Evolutionary conservation across 2,797 vertebrate species (phyloP), one percentile per base, ranked within the genome.

Genomic region (Lophius americanus): DNA sequence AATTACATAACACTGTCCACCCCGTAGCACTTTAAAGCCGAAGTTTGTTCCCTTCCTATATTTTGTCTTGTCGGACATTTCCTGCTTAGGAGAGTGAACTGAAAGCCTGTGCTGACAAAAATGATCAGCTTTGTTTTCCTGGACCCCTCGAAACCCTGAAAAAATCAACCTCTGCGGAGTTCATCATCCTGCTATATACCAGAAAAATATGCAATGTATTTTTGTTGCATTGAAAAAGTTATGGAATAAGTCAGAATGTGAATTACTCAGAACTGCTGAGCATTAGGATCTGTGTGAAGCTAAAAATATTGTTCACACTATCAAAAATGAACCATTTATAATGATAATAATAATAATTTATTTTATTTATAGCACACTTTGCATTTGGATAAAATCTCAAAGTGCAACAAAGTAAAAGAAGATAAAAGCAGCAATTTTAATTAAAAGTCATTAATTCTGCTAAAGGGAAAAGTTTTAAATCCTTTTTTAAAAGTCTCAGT

Each of bases 81-180:
- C 57, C 35, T 54, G 9, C 35, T 51, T 10, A 35, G 51, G 5
- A 64, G 39, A 60, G 41, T 82, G 38, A 51, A 65, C 60, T 38
- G 74, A 46, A 58, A 66, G n/a, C 37, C 60, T 35, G 51, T 64
- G 64, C 48, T 23, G 23, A 58, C 60, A 68, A 51, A 59, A 51
- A 52, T 35, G 10, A 6, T 36, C 42, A 51, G 54, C 66, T 41
- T 51, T 65, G 13, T 59, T 44, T 35, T 60, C 41, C 42, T 49
- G 51, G 52, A 51, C 12, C 65, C 47, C 57, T 76, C 32, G 50
- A 67, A 61, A 38, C 37, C 36, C 12, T 60, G 53, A 66, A 71
- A 73, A 80, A 73, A 80, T 82, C 79, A 74, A 49, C 61, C 70
- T 9, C 33, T 42, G 66, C 51, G 33, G 12, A 76, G 56, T 62